Conservation (phyloP, 64 coral and sea anemone species). For the Montipora sp. region DNA sequence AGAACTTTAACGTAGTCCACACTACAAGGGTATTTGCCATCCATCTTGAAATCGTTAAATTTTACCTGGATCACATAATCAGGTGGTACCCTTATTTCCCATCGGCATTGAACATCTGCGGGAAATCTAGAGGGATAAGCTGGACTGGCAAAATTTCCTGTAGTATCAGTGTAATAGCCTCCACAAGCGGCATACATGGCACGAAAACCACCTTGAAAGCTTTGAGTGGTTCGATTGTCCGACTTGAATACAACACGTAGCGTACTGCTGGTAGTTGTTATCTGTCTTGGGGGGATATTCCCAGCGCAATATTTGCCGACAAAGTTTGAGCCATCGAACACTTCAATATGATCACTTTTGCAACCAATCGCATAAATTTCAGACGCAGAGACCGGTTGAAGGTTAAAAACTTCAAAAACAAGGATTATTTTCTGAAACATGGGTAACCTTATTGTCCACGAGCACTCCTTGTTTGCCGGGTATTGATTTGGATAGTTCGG, state of each 20-base stretch:
- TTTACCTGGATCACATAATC: conserved; percentile 74
- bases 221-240: background rate
- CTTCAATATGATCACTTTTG: conserved; percentile 43
- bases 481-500: conserved; percentile 43
- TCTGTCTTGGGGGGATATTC: conserved; percentile 38
- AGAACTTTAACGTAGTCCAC: conserved; percentile 71
- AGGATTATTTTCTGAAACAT: conserved; percentile 49
- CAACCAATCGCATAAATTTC: background rate
- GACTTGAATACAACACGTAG: conserved; percentile 55
- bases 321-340: conserved; percentile 11
- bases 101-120: conserved; percentile 68
- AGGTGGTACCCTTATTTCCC: conserved; percentile 75
- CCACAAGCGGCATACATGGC: conserved; percentile 83
- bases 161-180: conserved; percentile 28
- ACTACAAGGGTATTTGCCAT: conserved; percentile 70
- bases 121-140: conserved; percentile 68
- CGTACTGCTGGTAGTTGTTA: conserved; percentile 13
- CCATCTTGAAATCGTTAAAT: conserved; percentile 68
- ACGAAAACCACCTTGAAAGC: conserved; percentile 31
- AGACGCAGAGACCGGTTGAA: background rate
- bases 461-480: conserved; percentile 19
- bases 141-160: conserved; percentile 56
- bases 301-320: conserved; percentile 61
- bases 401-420: conserved; percentile 39
- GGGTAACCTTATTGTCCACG: conserved; percentile 38